A percentile compares a stretch with the other conserved stretches of the same genome.
Conservation (phyloP, 1,140 invertebrate genomes). For the Aphelenchoides besseyi region DNA sequence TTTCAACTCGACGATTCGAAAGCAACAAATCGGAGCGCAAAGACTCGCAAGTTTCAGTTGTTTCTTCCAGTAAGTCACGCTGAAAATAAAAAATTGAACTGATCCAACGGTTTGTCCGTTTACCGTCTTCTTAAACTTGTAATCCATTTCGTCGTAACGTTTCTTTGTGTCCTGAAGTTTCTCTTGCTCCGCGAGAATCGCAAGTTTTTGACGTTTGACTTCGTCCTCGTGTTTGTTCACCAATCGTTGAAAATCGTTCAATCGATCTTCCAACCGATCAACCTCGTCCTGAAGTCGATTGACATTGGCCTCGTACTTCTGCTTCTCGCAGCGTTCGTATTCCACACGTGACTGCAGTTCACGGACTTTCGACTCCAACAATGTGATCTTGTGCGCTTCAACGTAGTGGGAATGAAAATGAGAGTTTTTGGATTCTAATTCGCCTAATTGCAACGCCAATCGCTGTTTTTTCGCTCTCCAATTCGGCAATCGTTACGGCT, state of each 20-base stretch:
- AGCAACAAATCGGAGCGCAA: slow-evolving; percentile 3
- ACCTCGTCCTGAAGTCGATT: slow-evolving; percentile 10
- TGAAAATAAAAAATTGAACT: slow-evolving; percentile 4
- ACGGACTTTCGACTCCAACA: neutral
- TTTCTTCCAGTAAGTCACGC: slow-evolving; percentile 20
- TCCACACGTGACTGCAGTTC: slow-evolving; percentile 13
- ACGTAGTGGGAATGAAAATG: slow-evolving; percentile 12
- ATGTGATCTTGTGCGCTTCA: slow-evolving; percentile 14
- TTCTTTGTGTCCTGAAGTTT: neutral
- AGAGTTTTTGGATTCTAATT: neutral
- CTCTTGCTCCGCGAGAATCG: slow-evolving; percentile 4
- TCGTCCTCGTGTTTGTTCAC: slow-evolving; percentile 13
- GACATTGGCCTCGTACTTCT: neutral
- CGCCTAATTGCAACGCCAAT: neutral
- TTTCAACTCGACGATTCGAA: slow-evolving; percentile 5
- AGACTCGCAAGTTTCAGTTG: neutral
- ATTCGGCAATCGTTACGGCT: slow-evolving; percentile 11
- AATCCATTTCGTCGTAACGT: slow-evolving; percentile 5
- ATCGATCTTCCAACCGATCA: slow-evolving; percentile 13
- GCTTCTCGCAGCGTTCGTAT: slow-evolving; percentile 15
- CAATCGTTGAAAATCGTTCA: slow-evolving; percentile 7
- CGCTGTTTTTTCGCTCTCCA: slow-evolving; percentile 16
- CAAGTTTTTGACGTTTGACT: neutral
- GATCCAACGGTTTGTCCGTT: too few species aligned
- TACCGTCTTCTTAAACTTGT: slow-evolving; percentile 11